Percentiles rank a stretch among this genome's conserved stretches.
Conservation (phyloP, 2,888 invertebrate genomes). For the Nemurella pictetii region DNA sequence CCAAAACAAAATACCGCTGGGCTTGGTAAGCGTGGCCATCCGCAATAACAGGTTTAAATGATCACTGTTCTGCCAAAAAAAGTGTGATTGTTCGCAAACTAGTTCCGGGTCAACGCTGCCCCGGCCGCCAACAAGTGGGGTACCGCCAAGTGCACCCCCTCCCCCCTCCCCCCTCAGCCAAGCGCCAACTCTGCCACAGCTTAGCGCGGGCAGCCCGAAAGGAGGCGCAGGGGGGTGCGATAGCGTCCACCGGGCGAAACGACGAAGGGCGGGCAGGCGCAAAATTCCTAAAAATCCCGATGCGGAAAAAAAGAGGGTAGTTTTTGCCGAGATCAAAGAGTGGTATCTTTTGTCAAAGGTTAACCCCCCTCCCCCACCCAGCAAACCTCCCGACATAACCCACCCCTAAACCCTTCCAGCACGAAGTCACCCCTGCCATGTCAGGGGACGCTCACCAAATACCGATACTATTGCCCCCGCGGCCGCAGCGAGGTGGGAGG, state of each 20-base stretch:
- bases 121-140: not conserved
- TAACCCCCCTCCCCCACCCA: not conserved
- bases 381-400: no score
- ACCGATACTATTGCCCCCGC: constrained; percentile 19
- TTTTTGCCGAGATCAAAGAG: constrained; percentile 27
- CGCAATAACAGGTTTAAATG: no score
- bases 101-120: not conserved
- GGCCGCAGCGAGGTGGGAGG: not conserved
- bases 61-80: no score
- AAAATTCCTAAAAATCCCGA: constrained; percentile 30
- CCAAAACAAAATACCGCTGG: no score
- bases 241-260: no score
- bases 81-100: no score
- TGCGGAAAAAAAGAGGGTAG: constrained; percentile 30
- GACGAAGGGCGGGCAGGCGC: not conserved
- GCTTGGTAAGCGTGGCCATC: no score
- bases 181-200: not conserved
- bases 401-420: not conserved
- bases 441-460: constrained; percentile 25
- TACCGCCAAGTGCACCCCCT: not conserved
- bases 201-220: not conserved
- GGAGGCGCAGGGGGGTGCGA: not conserved
- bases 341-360: constrained; percentile 31
- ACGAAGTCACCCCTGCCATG: not conserved
- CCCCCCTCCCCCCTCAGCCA: no score